A percentile compares a stretch with the other conserved stretches of the same genome.
Evolutionary conservation across 2,888 invertebrate genomes (phyloP).

Genomic region (Glyphotaelius pellucidus): DNA sequence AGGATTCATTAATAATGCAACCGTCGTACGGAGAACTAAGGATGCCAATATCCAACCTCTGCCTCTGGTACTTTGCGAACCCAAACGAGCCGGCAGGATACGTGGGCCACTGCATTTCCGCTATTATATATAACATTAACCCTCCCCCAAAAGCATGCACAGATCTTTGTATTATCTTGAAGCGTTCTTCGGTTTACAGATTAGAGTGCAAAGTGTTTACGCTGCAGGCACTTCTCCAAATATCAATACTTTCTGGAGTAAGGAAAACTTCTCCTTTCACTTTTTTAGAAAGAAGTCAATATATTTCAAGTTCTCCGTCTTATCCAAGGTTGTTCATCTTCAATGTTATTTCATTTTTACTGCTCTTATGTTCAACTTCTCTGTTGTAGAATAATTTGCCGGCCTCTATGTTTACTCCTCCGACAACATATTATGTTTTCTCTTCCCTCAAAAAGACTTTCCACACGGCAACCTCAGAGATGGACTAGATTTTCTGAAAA

Average conservation of each 20-base stretch:
- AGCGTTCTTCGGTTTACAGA: neutral
- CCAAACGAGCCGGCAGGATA: neutral
- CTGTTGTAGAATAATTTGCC: no score
- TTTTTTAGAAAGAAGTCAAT: neutral
- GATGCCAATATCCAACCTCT: neutral
- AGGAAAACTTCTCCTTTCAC: neutral
- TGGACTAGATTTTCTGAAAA: neutral
- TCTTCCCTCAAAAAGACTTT: neutral
- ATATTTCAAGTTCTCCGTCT: neutral
- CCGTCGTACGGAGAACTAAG: neutral
- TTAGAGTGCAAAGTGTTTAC: neutral
- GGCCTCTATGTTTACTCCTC: no score
- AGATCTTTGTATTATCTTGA: neutral
- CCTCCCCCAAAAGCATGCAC: neutral
- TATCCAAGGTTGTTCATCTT: neutral
- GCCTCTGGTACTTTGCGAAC: neutral
- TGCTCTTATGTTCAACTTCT: no score
- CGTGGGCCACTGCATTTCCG: neutral
- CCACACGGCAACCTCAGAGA: neutral
- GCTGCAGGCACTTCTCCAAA: neutral
- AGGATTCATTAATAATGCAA: constrained; percentile 57
- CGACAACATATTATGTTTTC: no score
- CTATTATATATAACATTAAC: neutral
- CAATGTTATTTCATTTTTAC: no score
- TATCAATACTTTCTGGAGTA: neutral